Conservation (phyloP, 2,113 vertebrate species). For the Alethe diademata region DNA sequence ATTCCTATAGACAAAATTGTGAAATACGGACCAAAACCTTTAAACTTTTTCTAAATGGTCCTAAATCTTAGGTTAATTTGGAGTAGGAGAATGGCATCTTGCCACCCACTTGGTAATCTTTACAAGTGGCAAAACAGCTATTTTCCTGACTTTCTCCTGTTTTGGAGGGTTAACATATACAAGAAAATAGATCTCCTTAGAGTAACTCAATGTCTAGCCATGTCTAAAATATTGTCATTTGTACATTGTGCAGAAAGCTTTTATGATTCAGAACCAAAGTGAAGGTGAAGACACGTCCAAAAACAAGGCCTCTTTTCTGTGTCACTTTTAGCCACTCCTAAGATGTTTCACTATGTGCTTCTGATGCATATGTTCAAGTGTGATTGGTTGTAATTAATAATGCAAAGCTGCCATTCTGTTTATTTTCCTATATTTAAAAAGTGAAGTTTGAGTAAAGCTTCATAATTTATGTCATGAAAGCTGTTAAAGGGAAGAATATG, state of each 20-base stretch:
- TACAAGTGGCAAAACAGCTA: background rate
- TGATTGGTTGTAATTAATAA: background rate
- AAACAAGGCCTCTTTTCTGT: background rate
- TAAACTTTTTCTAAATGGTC: background rate
- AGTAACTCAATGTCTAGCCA: background rate
- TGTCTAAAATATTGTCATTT: background rate
- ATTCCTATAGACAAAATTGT: background rate
- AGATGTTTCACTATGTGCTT: background rate
- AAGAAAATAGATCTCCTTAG: background rate
- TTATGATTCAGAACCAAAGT: background rate
- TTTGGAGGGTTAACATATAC: background rate
- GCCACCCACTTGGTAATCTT: background rate
- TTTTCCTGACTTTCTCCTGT: background rate
- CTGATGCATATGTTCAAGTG: background rate
- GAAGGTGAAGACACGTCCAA: background rate
- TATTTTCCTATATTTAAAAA: background rate
- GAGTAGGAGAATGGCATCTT: background rate
- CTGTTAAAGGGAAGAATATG: background rate
- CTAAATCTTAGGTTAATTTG: background rate
- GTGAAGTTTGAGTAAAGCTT: background rate
- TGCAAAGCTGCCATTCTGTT: background rate
- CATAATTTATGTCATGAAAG: background rate
- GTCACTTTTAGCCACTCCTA: background rate
- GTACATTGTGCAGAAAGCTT: background rate
- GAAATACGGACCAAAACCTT: background rate